phyloP scores from a whole-genome alignment of 2,113 vertebrate species.

The Centropus unirufus region DNA sequence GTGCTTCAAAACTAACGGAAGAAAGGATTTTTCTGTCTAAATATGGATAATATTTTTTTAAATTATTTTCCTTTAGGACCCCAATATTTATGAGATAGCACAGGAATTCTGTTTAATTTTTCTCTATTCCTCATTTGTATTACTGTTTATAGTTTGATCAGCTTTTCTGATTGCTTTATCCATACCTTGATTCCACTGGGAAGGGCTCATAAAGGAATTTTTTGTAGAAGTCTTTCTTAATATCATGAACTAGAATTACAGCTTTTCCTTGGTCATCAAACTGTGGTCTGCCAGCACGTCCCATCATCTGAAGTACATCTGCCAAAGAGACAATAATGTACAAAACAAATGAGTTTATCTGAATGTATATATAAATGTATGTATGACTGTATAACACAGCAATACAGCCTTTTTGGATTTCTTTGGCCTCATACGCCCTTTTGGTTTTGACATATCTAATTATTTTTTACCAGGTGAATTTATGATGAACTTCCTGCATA shows the following conservation, averaged over 20 bases:
- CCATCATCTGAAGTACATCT: conserved; percentile 99
- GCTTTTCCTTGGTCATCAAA: conserved; percentile 99
- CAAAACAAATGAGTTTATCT: background rate
- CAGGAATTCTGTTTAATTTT: background rate
- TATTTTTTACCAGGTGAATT: background rate
- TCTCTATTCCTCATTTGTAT: background rate
- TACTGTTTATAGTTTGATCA: background rate
- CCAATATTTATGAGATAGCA: background rate
- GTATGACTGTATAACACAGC: background rate
- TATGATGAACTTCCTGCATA: background rate
- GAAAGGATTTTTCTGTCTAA: background rate
- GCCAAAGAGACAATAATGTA: conserved; percentile 31
- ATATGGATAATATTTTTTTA: background rate
- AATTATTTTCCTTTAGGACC: background rate
- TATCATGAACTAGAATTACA: conserved; percentile 97
- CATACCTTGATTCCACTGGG: conserved; percentile 96
- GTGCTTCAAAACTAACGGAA: background rate
- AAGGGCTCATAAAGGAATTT: conserved; percentile 99
- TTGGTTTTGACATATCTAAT: background rate
- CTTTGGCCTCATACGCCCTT: background rate
- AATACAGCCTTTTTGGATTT: background rate
- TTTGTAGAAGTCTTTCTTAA: conserved; percentile 99
- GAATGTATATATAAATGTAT: background rate
- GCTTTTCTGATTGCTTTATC: background rate
- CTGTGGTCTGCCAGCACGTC: conserved; percentile 94